Conservation (phyloP, 2,888 invertebrate genomes). For the Mesorhabditis sp. region DNA sequence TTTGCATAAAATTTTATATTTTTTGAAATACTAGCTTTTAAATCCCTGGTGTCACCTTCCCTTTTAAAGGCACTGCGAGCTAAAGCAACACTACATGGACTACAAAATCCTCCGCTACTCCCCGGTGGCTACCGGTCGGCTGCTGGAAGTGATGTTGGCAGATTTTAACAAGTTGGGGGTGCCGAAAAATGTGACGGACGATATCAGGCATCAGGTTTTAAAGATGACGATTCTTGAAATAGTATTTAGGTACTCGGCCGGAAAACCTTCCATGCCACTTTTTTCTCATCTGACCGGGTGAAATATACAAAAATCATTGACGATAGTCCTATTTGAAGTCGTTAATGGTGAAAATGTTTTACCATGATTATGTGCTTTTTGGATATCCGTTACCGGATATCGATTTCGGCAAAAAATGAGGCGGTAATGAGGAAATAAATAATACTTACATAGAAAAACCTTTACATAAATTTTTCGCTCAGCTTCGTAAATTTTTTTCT, state of each 20-base stretch:
- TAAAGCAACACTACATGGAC: background rate
- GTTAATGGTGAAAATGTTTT: constrained; percentile 1
- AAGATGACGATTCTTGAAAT: background rate
- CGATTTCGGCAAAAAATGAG: no score
- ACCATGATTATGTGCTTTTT: constrained; percentile 1
- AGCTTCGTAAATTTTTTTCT: no score
- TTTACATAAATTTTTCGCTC: no score
- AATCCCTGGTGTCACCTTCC: no score
- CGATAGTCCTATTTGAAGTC: background rate
- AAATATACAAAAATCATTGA: background rate
- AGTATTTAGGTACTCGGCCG: background rate
- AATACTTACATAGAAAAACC: no score
- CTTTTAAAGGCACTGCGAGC: background rate
- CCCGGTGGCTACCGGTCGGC: background rate
- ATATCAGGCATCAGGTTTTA: background rate
- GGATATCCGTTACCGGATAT: background rate
- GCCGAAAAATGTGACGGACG: background rate
- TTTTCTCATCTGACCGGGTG: background rate
- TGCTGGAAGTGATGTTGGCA: background rate
- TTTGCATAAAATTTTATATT: no score
- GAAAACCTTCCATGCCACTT: constrained; percentile 1
- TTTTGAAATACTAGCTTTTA: no score
- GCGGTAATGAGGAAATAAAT: no score
- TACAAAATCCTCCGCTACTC: constrained; percentile 4
- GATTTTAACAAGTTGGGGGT: background rate